Conservation (phyloP, 2,888 invertebrate species). For the Acrocera orbiculus region DNA sequence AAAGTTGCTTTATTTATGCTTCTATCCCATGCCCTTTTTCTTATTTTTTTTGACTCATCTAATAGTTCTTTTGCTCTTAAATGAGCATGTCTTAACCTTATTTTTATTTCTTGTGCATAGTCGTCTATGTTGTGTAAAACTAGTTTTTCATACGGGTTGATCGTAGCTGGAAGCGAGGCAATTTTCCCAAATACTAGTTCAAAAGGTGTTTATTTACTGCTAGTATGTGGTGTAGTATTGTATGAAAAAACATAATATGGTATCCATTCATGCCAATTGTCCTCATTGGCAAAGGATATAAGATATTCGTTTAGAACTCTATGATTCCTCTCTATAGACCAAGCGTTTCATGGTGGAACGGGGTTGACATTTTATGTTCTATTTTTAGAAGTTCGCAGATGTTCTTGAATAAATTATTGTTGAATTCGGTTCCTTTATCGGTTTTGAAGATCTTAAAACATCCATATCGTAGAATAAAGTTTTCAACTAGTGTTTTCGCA, state of each 20-base stretch:
- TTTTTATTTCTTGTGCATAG: no score
- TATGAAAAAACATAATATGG: constrained; percentile 4
- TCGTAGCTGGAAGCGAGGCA: no score
- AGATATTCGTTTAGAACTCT: constrained; percentile 10
- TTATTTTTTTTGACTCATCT: no score
- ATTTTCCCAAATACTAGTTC: constrained; percentile 10
- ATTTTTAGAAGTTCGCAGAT: constrained; percentile 4
- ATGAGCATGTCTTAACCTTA: no score
- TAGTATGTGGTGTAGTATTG: constrained; percentile 7
- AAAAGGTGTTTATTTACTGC: constrained; percentile 7
- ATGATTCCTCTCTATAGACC: constrained; percentile 9
- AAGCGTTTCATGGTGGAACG: constrained; percentile 5
- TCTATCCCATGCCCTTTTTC: no score
- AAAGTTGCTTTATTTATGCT: no score
- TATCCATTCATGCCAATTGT: constrained; percentile 6
- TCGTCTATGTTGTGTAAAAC: no score
- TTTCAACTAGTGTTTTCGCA: constrained; percentile 8
- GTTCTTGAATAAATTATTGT: constrained; percentile 4
- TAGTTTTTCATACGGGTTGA: no score
- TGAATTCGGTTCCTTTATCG: constrained; percentile 7
- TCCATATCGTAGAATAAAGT: constrained; percentile 8
- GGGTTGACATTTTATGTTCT: constrained; percentile 3
- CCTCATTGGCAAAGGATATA: constrained; percentile 3
- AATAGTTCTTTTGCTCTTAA: no score
- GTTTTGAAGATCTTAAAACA: constrained; percentile 4